phyloP scores from a whole-genome alignment of 2,888 invertebrate species.

The Mantis religiosa region DNA sequence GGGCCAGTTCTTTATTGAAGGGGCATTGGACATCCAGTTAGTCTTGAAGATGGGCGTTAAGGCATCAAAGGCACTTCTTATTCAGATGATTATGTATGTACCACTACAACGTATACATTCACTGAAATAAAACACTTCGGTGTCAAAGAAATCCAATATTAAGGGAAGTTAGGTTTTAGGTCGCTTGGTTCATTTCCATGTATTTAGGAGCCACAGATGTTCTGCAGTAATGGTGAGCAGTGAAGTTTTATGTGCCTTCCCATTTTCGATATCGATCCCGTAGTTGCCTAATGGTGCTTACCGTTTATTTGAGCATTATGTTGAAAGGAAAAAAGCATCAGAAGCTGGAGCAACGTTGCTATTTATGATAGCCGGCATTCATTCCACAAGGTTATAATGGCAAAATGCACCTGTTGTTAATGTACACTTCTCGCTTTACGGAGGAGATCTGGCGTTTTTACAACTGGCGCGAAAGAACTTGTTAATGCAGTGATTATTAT shows the following conservation, averaged over 20 bases:
- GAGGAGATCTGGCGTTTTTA: neutral
- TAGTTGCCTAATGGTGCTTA: neutral
- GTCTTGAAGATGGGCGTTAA: too few relatives aligned
- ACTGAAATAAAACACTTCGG: too few relatives aligned
- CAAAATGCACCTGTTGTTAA: neutral
- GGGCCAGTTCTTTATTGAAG: too few relatives aligned
- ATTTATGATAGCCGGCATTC: neutral
- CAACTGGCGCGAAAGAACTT: neutral
- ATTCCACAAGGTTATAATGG: neutral
- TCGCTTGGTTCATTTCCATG: neutral
- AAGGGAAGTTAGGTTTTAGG: too few relatives aligned
- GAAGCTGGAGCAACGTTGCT: neutral
- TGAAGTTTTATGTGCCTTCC: neutral
- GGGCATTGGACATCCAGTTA: too few relatives aligned
- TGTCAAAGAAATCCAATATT: neutral
- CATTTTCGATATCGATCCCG: neutral
- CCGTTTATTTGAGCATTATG: neutral
- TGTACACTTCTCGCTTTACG: neutral
- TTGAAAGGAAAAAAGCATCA: neutral
- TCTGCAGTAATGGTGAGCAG: neutral
- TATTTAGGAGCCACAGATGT: neutral
- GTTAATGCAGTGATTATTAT: neutral
- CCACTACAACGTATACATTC: too few relatives aligned
- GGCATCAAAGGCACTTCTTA: too few relatives aligned
- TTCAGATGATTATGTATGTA: too few relatives aligned